Evolutionary conservation across 2,888 invertebrate genomes (phyloP), one percentile per base, ranked within the genome.

Genomic region (Drosophila peninsularis): DNA sequence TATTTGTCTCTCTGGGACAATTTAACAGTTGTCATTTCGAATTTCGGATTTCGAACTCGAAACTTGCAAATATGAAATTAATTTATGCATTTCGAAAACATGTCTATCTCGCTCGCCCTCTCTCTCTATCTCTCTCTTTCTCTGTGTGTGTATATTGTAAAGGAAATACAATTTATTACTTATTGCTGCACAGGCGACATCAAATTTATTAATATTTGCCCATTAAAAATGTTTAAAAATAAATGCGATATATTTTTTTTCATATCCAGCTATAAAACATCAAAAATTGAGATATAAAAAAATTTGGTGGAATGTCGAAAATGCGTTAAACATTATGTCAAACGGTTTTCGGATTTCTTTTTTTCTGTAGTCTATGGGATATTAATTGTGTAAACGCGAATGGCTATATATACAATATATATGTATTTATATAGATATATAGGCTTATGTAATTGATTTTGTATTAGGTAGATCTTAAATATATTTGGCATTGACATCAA

Each of bases 1-100:
- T 65, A 47, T 71, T 62, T 52, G 41, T 70, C 58, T 64, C 52
- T 81, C 44, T 76, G 57, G 62, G 55, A 62, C 42, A 65, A 42
- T 73, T 80, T 75, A 83, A 86, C 82, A 83, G 84, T 83, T 79
- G 84, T 83, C 81, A 83, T 75, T 83, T 78, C 82, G 81, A 88
- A 79, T 69, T 83, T 80, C 80, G 78, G 80, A 76, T 69, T 84
- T 82, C 82, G 81, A 87, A 49, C 61, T 80, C 82, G 82, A 82
- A 83, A 83, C 79, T 80, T 83, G 86, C 86, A 86, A 82, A 74
- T 67, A 56, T 68, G 45, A 72, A 69, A 65, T 76, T 57, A 36
- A 42, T 57, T 60, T 62, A 55, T 64, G 69, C 64, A 56, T 64
- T 66, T 66, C 41, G 62, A 65, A 67, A 62, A 64, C 7, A 44